Conservation (phyloP, 1,140 invertebrate genomes). For the Pseudomyrmex sp. region DNA sequence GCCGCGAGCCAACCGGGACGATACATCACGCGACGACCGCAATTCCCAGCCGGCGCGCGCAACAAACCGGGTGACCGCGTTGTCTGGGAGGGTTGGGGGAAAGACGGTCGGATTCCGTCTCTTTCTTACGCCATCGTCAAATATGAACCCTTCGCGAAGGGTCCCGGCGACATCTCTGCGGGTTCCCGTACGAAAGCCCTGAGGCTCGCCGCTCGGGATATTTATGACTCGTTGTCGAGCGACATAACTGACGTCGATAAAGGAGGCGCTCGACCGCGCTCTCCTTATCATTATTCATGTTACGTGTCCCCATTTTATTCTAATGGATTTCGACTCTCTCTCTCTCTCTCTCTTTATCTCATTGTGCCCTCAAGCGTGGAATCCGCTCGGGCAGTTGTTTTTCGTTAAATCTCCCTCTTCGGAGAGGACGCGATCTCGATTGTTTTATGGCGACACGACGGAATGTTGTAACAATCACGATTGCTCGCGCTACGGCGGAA, state of each 20-base stretch:
- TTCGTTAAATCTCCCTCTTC: background rate
- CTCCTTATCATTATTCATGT: conserved; percentile 5
- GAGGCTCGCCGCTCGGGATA: conserved; percentile 51
- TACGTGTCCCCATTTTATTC: background rate
- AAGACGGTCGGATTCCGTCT: background rate
- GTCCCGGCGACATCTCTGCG: conserved; percentile 64
- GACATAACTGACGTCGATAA: conserved; percentile 33
- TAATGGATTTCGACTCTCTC: background rate
- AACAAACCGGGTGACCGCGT: conserved; percentile 40
- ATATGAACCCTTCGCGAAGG: conserved; percentile 60
- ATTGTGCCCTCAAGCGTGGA: too few species aligned
- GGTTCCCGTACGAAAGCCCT: conserved; percentile 10
- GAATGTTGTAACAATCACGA: background rate
- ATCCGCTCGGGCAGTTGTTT: background rate
- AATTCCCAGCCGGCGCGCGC: conserved; percentile 67
- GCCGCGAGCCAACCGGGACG: conserved; percentile 63
- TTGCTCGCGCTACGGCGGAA: background rate
- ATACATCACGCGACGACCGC: conserved; percentile 78
- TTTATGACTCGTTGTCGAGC: conserved; percentile 68
- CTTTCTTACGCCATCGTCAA: background rate
- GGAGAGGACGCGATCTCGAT: background rate
- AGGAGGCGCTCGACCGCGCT: conserved; percentile 1
- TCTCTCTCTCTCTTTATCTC: too few species aligned
- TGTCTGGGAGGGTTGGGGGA: conserved; percentile 25
- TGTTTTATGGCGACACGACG: background rate